These are phyloP conservation scores for Willisornis vidua DNA, from an alignment of 2,113 vertebrate genomes.

Conservation along the genomic window DNA sequence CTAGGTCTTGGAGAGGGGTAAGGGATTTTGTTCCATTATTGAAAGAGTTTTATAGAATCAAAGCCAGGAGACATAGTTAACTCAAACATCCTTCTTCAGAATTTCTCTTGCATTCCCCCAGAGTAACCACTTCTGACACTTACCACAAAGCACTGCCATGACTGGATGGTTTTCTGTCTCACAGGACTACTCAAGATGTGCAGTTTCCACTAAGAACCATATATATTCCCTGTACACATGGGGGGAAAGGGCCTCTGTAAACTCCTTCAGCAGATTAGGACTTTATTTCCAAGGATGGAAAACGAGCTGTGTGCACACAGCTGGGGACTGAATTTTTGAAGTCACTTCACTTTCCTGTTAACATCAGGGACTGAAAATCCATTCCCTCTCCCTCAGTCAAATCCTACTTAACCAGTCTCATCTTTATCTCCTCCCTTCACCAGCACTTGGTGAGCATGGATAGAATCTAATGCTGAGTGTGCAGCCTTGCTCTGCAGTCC, in stretches of 20 bases:
- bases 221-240: not conserved
- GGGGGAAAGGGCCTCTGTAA: not conserved
- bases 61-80: not conserved
- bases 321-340: not conserved
- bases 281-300: not conserved
- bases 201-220: not conserved
- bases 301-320: not conserved
- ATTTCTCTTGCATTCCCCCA: not conserved
- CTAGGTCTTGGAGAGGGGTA: not conserved
- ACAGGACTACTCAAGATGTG: not conserved
- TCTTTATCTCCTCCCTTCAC: not conserved
- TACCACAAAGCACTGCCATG: not conserved
- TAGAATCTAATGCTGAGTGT: not conserved
- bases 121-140: not conserved
- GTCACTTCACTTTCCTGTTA: not conserved
- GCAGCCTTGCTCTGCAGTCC: not conserved
- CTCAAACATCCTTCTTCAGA: not conserved
- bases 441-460: not conserved
- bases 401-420: not conserved
- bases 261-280: not conserved
- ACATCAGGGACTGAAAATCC: not conserved
- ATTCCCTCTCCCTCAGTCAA: not conserved
- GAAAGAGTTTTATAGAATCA: not conserved
- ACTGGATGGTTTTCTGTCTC: not conserved
- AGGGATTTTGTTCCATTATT: not conserved